Base-by-base conservation (phyloP, 2,888 invertebrate genomes). In the Vannuccia rotundouncinata region DNA sequence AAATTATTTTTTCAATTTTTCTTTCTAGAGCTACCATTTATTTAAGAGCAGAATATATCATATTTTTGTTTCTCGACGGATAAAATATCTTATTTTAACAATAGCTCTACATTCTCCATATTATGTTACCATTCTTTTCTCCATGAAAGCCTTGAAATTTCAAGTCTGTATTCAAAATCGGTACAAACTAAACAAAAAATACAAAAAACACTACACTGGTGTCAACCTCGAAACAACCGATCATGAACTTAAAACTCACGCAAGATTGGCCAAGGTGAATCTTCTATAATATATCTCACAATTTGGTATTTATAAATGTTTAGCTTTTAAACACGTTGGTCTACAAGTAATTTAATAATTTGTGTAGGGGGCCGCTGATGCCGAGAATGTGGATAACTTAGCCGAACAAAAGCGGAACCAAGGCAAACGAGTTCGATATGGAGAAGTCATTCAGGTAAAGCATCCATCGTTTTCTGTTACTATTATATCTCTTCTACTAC, bases 101-200 rank as follows among this genome's bases (percentile, higher is more conserved):
- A 59, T 59, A 59, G 59, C n/a, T 59, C 10, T 59, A 59, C n/a
- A n/a, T n/a, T 59, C 59, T 59, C n/a, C 59, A 10, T 59, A 59
- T n/a, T n/a, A n/a, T n/a, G n/a, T n/a, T n/a, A n/a, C n/a, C n/a
- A n/a, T n/a, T n/a, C n/a, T n/a, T n/a, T n/a, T n/a, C n/a, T n/a
- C n/a, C n/a, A n/a, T n/a, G n/a, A n/a, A n/a, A 82, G 83, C 76
- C 13, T 29, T 83, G 22, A 79, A 74, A 1, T 83, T 83, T 80
- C 82, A 83, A 82, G 66, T 83, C 30, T 82, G 45, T 59, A 83
- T 83, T 10, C 83, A 82, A 79, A 83, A 83, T 75, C 82, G 83
- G 22, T 83, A 83, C 79, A 83, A 83, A 74, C 66, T 83, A n/a
- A 79, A 81, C 29, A 83, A 83, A 59, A 81, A 79, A 31, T 82